Evolutionary conservation across 2,888 invertebrate species (phyloP), one percentile per base, ranked within the genome.

Genomic region (Stenotaenia linearis): DNA sequence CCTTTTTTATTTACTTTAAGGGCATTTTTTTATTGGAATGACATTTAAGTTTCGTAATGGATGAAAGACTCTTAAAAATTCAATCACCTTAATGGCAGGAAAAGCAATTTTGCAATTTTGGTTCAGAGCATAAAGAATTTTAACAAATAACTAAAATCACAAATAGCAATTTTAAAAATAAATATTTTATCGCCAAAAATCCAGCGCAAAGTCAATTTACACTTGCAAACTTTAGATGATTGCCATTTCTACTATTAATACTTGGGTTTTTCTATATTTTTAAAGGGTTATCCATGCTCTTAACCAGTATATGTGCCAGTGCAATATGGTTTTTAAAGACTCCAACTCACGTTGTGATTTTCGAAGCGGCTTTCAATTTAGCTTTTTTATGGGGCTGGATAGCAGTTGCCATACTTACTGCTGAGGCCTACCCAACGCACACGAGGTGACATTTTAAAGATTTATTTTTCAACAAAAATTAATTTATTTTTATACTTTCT

Each of bases 311-410:
- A 50, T 84, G 85, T 77, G 86, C 87, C 12, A 83, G 88, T 75
- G 86, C 86, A 83, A 85, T 88, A 81, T 86, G 87, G 85, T 83
- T 87, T 77, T 85, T 88, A 30, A 85, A 85, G 79, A 85, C 85
- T 77, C 85, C 86, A 81, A 85, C 85, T 15, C 86, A 87, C 25
- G 86, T 88, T 77, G 84, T 88, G 77, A 86, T 86, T 15, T 88
- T 88, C 80, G 88, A 88, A 83, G 87, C 87, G 21, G 86, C 86
- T 61, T 88, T 88, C 82, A 87, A 86, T 79, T 87, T 86, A 79
- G 83, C 88, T 25, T 88, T 88, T 79, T 86, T 88, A 40, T 84
- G 86, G 28, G 88, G 87, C 77, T 88, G 88, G 88, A 88, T 87
- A 69, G 85, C 88, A 1, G 83, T 88, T 30, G 87, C 86, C 79